Evolutionary conservation across 2,888 invertebrate genomes (phyloP), one percentile per base, ranked within the genome.

Genomic region (Drosophila hawaiiensis): DNA sequence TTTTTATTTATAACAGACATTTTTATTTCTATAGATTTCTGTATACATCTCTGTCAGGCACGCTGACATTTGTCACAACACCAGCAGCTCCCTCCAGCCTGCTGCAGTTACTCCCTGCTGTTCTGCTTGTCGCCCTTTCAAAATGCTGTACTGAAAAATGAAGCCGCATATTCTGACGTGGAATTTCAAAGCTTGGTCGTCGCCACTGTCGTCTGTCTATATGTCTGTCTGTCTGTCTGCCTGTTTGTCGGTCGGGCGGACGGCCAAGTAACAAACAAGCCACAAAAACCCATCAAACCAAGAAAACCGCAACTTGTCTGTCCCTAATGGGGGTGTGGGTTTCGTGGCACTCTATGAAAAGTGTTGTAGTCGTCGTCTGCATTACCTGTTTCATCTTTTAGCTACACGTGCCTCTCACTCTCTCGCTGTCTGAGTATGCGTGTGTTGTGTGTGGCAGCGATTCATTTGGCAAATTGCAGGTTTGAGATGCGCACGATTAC

Each of bases 251-350:
- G 67, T 56, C 66, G 47, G 28, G 25, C 9, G 16, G 37, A 35
- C 68, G 60, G 53, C 66, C 82, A 75, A 86, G 84, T 69, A 76
- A 82, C 82, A 85, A 89, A 87, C 89, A 89, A 84, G 76, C 84
- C 89, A 61, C 89, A 85, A 78, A 89, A 85, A 85, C 84, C 78
- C 84, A 85, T 85, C 85, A 85, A 87, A 82, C 90, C 89, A 74
- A 74, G 71, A 64, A 73, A 87, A 80, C 89, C 84, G 67, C 89
- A 85, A 80, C 82, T 77, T 73, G 72, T 74, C 62, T 65, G 68
- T 14, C 56, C 19, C 16, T 52, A 28, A 16, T 33, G 1, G 19
- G 37, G 19, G 47, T 6, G n/a, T 37, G 25, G 58, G 22, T 35
- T 56, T 37, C 9, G 25, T 53, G 69, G 33, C 33, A 35, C 37